phyloP scores from a whole-genome alignment of 1,140 invertebrate genomes.

The Drosophila funebris region DNA sequence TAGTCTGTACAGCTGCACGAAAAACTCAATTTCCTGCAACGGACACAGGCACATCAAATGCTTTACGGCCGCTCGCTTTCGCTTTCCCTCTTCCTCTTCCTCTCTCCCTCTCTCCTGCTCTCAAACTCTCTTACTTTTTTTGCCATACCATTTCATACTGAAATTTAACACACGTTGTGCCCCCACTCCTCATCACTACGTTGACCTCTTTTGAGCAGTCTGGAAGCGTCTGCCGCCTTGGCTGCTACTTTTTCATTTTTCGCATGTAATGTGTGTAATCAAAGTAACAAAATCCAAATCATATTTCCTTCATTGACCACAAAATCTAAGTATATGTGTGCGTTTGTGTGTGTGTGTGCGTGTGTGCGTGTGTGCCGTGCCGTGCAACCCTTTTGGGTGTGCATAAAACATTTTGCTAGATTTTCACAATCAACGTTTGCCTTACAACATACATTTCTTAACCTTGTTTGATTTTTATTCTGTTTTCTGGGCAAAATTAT shows the following conservation, averaged over 20 bases:
- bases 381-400: conserved; percentile 64
- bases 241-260: conserved; percentile 77
- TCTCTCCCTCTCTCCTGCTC: neutral
- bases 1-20: conserved; percentile 55
- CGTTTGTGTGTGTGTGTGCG: conserved; percentile 38
- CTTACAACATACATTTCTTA: conserved; percentile 61
- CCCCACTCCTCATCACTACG: conserved; percentile 9
- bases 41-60: conserved; percentile 69
- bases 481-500: conserved; percentile 59
- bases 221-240: conserved; percentile 35
- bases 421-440: conserved; percentile 74
- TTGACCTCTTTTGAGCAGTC: conserved; percentile 54
- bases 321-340: conserved; percentile 58
- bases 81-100: neutral
- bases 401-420: conserved; percentile 81
- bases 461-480: conserved; percentile 70
- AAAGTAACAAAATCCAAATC: conserved; percentile 82
- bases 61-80: conserved; percentile 49
- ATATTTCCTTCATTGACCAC: conserved; percentile 82
- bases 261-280: conserved; percentile 81
- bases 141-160: conserved; percentile 35
- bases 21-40: conserved; percentile 77
- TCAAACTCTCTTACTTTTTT: neutral
- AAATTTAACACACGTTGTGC: conserved; percentile 76
- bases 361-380: no score